Base-by-base conservation (phyloP, 2,888 invertebrate species). In the Acronicta aceris region DNA sequence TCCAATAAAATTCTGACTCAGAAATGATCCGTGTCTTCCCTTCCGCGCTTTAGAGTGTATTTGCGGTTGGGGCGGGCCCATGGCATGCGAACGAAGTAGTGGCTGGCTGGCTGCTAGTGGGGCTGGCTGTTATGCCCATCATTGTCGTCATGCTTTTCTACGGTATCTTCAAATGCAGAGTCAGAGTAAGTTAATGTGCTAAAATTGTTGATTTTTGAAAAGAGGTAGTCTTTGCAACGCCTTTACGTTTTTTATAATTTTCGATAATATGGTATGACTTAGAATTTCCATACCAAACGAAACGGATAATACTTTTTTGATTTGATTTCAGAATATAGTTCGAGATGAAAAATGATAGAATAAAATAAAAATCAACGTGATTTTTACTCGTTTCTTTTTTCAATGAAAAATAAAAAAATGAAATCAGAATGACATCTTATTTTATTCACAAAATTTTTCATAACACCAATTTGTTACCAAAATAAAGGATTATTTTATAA, bases 401-500 rank as follows among this genome's bases (percentile, higher is more conserved):
- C 53, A 71, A 67, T 59, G 30, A 38, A 68, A 54, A 77, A 75
- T 74, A 30, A 77, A 73, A 74, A 30, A 59, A 53, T 53, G 49
- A 45, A 68, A 70, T 85, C 83, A 86, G 89, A 89, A 92, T 94
- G 91, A 93, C 92, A 93, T 92, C 92, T 92, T 92, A 91, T 91
- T 93, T 92, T 93, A 93, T 93, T 94, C 91, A 93, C 93, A 94
- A 90, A 88, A 85, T 90, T 90, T 82, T 89, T 92, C 89, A 92
- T 93, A 93, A 94, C 93, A 93, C 92, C 92, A 92, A 93, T 91
- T 91, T 90, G 89, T 92, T 93, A 94, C 91, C 93, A 94, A 94
- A 94, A 93, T 94, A 94, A 93, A 90, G 87, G 89, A 89, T 90
- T 90, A 89, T 90, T 91, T 87, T 89, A 89, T 90, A 88, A 90